phyloP scores from a whole-genome alignment of 2,797 vertebrate genomes.

The Xenops minutus region DNA sequence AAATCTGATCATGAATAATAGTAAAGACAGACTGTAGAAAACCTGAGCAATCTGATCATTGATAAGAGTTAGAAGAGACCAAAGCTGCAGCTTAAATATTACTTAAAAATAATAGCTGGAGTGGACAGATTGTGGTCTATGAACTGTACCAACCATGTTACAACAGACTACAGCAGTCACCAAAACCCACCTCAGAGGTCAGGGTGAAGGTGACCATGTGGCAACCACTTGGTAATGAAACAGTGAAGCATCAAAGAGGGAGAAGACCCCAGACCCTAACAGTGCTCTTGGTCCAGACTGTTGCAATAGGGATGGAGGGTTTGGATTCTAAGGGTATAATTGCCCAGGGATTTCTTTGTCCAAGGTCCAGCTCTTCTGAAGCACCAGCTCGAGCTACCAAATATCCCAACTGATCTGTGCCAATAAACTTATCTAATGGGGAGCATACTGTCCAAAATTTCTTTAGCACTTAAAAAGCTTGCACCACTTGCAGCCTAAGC shows the following conservation, averaged over 20 bases:
- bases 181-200: background rate
- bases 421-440: background rate
- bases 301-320: no score
- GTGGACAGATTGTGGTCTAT: background rate
- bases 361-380: background rate
- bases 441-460: background rate
- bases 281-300: background rate
- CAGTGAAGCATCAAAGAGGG: background rate
- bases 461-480: background rate
- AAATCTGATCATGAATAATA: background rate
- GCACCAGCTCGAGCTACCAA: rapidly evolving
- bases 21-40: background rate
- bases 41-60: background rate
- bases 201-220: background rate
- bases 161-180: background rate
- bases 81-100: background rate
- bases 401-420: background rate
- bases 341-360: background rate
- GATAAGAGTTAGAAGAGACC: background rate
- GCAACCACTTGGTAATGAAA: background rate
- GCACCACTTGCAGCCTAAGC: background rate
- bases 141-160: background rate
- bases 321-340: no score
- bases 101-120: background rate
- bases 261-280: background rate